Evolutionary conservation across 2,888 invertebrate genomes (phyloP), one percentile per base, ranked within the genome.

Genomic region (Rhyacophila evoluta): DNA sequence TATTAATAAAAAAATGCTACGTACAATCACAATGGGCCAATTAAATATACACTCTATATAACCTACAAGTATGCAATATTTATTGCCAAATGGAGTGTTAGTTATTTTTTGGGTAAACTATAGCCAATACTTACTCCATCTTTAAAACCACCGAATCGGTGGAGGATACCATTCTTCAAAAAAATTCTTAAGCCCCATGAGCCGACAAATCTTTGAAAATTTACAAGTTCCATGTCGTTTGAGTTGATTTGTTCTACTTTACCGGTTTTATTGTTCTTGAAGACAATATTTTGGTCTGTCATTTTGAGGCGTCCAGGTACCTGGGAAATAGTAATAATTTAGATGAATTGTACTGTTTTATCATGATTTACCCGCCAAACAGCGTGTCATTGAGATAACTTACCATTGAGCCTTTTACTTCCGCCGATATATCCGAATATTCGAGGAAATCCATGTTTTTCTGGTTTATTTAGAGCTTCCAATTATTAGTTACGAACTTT

Each of bases 221-320:
- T 95, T 0, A 97, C 95, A 77, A 95, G 88, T 75, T 98, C 97
- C 84, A 99, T 94, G 83, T 99, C 98, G 71, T 91, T 89, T 0
- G 94, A 91, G 37, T 92, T 90, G 82, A 98, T 93, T 85, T 97
- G 96, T 85, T 98, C 98, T 0, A 98, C 96, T 88, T 98, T 98
- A 1, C 99, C 99, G 0, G 98, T 99, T 88, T 97, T 98, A 83
- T 92, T 95, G 87, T 98, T 98, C 87, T 98, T 98, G 86, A 98
- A 99, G 71, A 95, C 92, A 37, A 99, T 94, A 84, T 93, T 93
- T 85, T 95, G 95, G 83, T 97, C 97, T 0, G 97, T 96, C 87
- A 99, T 92, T 87, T 98, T 98, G 37, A 99, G 87, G 80, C 96
- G 92, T 0, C 98, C 99, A 5, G 95, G 93, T 72, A 95, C 95